These are phyloP conservation scores for Zosterops borbonicus DNA, from an alignment of 2,113 vertebrate genomes.

Conservation along the genomic window DNA sequence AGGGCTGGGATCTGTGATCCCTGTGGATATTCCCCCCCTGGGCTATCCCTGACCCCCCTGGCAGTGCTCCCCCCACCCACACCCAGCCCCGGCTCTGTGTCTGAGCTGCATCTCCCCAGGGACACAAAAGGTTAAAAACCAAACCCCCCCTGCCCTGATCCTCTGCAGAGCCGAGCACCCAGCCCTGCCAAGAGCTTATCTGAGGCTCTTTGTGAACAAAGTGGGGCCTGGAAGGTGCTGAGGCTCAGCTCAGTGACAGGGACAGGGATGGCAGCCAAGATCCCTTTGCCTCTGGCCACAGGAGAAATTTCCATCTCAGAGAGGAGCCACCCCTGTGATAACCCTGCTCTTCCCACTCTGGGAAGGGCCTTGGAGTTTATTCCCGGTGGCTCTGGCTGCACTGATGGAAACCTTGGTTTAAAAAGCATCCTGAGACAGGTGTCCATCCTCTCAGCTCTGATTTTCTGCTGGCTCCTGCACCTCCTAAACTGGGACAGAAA, in stretches of 20 bases:
- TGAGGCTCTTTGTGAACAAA: conserved; percentile 69
- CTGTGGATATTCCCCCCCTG: too few species aligned
- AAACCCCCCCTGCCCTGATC: neutral
- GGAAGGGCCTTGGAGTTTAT: neutral
- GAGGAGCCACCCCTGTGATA: neutral
- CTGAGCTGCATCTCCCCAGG: neutral
- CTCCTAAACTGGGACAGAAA: neutral
- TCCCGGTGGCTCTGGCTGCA: accelerated
- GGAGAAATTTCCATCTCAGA: conserved; percentile 75
- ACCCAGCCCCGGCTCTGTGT: neutral
- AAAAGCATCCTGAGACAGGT: neutral
- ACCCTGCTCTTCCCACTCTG: accelerated
- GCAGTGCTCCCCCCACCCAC: too few species aligned
- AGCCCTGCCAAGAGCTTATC: conserved; percentile 66
- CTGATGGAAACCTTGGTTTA: neutral
- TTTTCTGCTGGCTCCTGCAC: neutral
- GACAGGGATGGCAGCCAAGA: conserved; percentile 51
- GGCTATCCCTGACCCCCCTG: too few species aligned
- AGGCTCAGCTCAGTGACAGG: conserved; percentile 47
- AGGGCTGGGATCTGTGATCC: neutral
- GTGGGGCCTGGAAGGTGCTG: conserved; percentile 46
- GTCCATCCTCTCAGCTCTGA: neutral
- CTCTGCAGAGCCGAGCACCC: neutral
- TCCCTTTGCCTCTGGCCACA: conserved; percentile 51
- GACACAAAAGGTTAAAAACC: neutral